Base-by-base conservation (phyloP, 1,140 invertebrate species). In the Adoxophyes honmai region DNA sequence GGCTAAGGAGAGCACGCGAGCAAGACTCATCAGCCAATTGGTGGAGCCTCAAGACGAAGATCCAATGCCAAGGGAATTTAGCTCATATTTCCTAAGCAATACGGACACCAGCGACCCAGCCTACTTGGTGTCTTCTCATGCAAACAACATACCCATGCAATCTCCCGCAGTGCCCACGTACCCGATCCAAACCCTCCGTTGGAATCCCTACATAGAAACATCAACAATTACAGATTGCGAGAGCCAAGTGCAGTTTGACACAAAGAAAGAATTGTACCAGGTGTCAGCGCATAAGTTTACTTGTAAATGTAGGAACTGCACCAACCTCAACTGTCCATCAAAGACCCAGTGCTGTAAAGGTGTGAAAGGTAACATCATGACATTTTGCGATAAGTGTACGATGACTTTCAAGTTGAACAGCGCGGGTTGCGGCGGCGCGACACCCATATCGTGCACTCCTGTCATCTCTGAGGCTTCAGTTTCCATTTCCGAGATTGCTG, bases 381-480 rank as follows among this genome's bases (percentile, higher is more conserved):
- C 60, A 6, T 85, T 78, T 56, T 53, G 38, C 34, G 75, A 83
- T 48, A 72, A 62, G n/a, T 56, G 39, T 16, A 85, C 81, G 0
- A 82, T 81, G 80, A 86, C 82, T 11, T 60, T 61, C 0, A 70
- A 57, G 11, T 16, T 77, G 28, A 68, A 56, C 1, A 71, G 82
- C 34, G 64, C 63, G 6, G 52, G 37, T 21, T 77, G 74, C 38
- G 72, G 67, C 11, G 18, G 16, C 1, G n/a, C 34, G 10, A 60
- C 39, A 4, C 68, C 64, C 10, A 33, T 55, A 5, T 18, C 34
- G 21, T 11, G 35, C 7, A 52, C 37, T 16, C 36, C 53, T 16
- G 13, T 57, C 16, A 59, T 52, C 0, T 72, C 64, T 1, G 35
- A 69, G 5, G 55, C 57, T 9, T 62, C 66, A 13, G 52, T 72